Conservation (phyloP, 2,888 invertebrate species). For the Dryocosmus kuriphilus region DNA sequence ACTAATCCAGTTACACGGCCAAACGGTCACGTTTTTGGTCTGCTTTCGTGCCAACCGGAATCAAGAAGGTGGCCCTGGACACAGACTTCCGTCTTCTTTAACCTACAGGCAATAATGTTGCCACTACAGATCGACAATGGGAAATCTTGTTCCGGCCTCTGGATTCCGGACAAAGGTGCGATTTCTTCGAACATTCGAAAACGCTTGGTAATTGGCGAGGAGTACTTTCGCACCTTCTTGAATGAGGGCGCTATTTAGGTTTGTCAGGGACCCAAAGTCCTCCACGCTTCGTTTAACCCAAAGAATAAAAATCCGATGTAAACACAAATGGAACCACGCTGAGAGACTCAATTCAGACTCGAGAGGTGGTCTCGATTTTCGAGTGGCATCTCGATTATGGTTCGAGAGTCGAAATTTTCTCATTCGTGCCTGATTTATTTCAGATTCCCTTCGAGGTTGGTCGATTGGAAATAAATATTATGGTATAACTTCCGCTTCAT, state of each 20-base stretch:
- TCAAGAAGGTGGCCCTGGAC: constrained; percentile 55
- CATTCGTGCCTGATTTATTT: background rate
- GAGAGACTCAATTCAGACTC: constrained; percentile 46
- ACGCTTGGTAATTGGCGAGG: constrained; percentile 30
- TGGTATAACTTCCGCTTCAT: constrained; percentile 16
- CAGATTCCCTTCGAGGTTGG: background rate
- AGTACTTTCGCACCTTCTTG: constrained; percentile 32
- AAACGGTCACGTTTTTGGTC: constrained; percentile 69
- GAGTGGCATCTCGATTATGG: constrained; percentile 56
- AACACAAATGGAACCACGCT: constrained; percentile 68
- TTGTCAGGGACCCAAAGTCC: constrained; percentile 53
- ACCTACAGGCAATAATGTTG: constrained; percentile 32
- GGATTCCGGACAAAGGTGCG: constrained; percentile 35
- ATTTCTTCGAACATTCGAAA: constrained; percentile 39
- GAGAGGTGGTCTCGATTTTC: constrained; percentile 51
- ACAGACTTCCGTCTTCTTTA: constrained; percentile 33
- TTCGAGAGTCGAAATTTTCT: constrained; percentile 9
- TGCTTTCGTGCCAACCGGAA: constrained; percentile 52
- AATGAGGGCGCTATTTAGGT: constrained; percentile 41
- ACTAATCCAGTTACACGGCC: constrained; percentile 73
- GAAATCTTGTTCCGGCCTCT: constrained; percentile 45
- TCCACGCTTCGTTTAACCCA: constrained; percentile 65
- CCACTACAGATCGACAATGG: constrained; percentile 11
- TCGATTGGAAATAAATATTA: constrained; percentile 34
- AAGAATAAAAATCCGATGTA: constrained; percentile 61